Base-by-base conservation (phyloP, 1,140 invertebrate genomes). In the Lepidurus packardi region DNA sequence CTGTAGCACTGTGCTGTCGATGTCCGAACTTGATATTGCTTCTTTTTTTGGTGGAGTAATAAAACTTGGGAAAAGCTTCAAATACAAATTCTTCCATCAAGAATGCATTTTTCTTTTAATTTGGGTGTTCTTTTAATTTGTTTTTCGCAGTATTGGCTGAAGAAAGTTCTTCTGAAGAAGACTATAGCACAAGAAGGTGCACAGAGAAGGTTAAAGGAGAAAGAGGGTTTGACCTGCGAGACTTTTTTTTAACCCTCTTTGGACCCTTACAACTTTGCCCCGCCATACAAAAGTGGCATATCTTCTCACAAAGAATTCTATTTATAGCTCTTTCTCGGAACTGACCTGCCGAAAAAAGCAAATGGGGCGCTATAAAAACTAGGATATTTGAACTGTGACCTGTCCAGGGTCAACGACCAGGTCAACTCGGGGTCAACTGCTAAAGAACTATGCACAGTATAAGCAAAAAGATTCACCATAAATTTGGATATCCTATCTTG, bases 311-410 rank as follows among this genome's bases (percentile, higher is more conserved):
- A 16, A 65, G 21, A 16, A 16, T 13, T 65, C 21, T 65, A 65
- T 65, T 65, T 65, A n/a, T 65, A 65, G 53, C 16, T 4, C 2
- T 6, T 65, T n/a, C 53, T 13, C 1, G 21, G 53, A 65, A 65
- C 53, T 65, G 53, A 65, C 53, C 53, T 65, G 53, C 53, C 53
- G 53, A 65, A 65, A 65, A 65, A 65, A 65, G 16, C 53, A 65
- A 65, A 65, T 65, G 53, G 53, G 53, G 53, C 53, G 53, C 53
- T 21, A 65, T 65, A 65, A 65, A 65, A 65, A 65, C 53, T 65
- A 21, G 53, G 53, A 21, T 65, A 65, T 65, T 65, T 65, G 16
- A 65, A 21, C 53, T 65, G 53, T 21, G 9, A 65, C 16, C 53
- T n/a, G 53, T 21, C 16, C 13, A 65, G 53, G 53, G 53, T 65